These are phyloP conservation scores for Bombus sylvicola DNA, from an alignment of 1,140 invertebrate species.

Conservation along the genomic window DNA sequence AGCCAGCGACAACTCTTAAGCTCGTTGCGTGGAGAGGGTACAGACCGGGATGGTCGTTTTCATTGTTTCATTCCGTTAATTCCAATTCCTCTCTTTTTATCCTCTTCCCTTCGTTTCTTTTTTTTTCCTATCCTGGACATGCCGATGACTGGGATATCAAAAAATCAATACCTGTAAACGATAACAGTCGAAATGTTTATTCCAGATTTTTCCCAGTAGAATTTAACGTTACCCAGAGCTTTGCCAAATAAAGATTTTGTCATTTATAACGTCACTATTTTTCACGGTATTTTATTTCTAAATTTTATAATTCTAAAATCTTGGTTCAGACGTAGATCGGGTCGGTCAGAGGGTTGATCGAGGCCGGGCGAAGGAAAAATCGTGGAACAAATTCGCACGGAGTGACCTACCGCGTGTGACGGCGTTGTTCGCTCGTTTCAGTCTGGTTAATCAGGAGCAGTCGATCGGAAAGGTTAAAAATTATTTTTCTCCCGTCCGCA, in stretches of 20 bases:
- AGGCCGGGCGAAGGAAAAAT: slow-evolving; percentile 2
- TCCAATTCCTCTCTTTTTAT: slow-evolving; percentile 23
- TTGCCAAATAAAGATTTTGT: too few relatives aligned
- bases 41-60: slow-evolving; percentile 26
- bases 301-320: background rate
- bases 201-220: too few relatives aligned
- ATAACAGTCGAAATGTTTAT: too few relatives aligned
- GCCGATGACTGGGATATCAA: background rate
- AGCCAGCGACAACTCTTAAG: slow-evolving; percentile 55
- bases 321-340: too few relatives aligned
- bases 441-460: slow-evolving; percentile 44
- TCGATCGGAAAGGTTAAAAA: slow-evolving; percentile 68
- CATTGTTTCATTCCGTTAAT: slow-evolving; percentile 63
- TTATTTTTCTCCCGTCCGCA: slow-evolving; percentile 45
- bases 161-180: too few relatives aligned
- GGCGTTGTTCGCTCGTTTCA: slow-evolving; percentile 31
- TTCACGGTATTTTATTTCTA: background rate
- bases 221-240: too few relatives aligned
- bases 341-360: background rate
- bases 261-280: background rate
- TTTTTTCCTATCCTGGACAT: too few relatives aligned
- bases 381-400: slow-evolving; percentile 39
- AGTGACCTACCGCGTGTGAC: slow-evolving; percentile 1
- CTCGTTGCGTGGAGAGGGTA: background rate
- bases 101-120: background rate